These are phyloP conservation scores for Rallus limicola DNA, from an alignment of 2,113 vertebrate species.

Conservation along the genomic window DNA sequence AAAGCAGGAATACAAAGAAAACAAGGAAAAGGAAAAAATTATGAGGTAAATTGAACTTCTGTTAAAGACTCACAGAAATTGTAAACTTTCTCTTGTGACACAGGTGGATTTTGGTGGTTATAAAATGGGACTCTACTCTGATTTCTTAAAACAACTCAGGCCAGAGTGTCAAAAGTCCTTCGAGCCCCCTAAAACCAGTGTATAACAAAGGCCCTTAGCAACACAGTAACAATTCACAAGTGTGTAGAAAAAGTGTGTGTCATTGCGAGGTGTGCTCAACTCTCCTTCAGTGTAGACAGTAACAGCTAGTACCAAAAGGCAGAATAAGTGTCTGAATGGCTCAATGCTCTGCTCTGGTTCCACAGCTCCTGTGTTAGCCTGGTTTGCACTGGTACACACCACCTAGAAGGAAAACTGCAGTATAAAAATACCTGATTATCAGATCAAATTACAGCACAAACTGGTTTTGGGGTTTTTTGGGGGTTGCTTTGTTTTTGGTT, in stretches of 20 bases:
- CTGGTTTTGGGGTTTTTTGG: neutral
- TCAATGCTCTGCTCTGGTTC: slow-evolving; percentile 11
- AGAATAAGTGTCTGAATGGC: slow-evolving; percentile 24
- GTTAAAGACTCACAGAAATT: slow-evolving; percentile 49
- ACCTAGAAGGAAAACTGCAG: slow-evolving; percentile 67
- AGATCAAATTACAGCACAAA: slow-evolving; percentile 12
- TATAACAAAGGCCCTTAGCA: slow-evolving; percentile 21
- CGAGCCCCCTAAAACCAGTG: slow-evolving; percentile 21
- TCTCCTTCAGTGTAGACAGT: neutral
- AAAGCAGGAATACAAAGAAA: slow-evolving; percentile 40
- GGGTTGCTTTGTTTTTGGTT: too few species aligned
- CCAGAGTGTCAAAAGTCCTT: slow-evolving; percentile 68
- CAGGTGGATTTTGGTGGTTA: slow-evolving; percentile 41
- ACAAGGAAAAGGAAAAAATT: slow-evolving; percentile 43
- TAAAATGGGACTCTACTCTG: neutral
- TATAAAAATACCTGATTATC: neutral
- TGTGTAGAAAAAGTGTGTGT: neutral
- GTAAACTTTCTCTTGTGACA: slow-evolving; percentile 68
- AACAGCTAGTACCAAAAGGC: slow-evolving; percentile 22
- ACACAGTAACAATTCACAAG: neutral
- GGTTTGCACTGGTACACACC: slow-evolving; percentile 1
- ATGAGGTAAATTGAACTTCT: slow-evolving; percentile 74
- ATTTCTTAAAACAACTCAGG: slow-evolving; percentile 26
- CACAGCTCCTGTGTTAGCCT: neutral
- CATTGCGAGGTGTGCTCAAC: neutral